Evolutionary conservation across 2,797 vertebrate genomes (phyloP).

Genomic region (Betta splendens): DNA sequence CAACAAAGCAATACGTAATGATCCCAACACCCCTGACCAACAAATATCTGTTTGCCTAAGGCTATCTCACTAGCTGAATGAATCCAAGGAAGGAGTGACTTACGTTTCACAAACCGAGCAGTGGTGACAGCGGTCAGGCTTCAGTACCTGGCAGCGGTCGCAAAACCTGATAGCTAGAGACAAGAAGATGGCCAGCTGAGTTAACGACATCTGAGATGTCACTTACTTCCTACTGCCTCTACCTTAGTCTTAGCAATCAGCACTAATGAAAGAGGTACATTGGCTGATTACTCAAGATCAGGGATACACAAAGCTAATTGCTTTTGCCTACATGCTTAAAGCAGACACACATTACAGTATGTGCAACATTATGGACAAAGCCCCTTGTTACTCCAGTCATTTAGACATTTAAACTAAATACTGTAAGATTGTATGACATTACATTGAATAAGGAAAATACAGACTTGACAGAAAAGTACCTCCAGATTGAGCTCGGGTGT

Average conservation of each 20-base stretch:
- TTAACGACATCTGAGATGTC: conserved; percentile 65
- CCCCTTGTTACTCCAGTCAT: too few relatives aligned
- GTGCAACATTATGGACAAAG: conserved; percentile 6
- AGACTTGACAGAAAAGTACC: conserved; percentile 71
- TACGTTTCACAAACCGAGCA: conserved; percentile 97
- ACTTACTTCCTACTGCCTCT: conserved; percentile 58
- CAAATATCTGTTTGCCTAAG: conserved; percentile 49
- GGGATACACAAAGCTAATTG: conserved; percentile 43
- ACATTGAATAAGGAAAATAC: background rate
- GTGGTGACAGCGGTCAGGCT: conserved; percentile 98
- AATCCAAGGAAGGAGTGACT: conserved; percentile 75
- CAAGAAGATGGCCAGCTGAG: conserved; percentile 61
- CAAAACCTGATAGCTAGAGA: conserved; percentile 94
- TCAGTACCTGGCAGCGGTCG: conserved; percentile 96
- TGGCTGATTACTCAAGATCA: conserved; percentile 54
- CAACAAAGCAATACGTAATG: conserved; percentile 62
- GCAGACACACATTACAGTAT: conserved; percentile 37
- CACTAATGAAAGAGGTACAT: conserved; percentile 65
- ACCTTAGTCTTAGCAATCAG: conserved; percentile 59
- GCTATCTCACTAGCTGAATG: conserved; percentile 49
- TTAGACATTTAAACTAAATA: too few relatives aligned
- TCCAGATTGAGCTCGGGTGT: conserved; percentile 90
- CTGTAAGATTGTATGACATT: background rate
- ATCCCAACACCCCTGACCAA: conserved; percentile 41
- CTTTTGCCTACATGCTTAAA: conserved; percentile 43